These are phyloP conservation scores for Gallinago jamesoni DNA, from an alignment of 2,113 vertebrate species.

Conservation along the genomic window DNA sequence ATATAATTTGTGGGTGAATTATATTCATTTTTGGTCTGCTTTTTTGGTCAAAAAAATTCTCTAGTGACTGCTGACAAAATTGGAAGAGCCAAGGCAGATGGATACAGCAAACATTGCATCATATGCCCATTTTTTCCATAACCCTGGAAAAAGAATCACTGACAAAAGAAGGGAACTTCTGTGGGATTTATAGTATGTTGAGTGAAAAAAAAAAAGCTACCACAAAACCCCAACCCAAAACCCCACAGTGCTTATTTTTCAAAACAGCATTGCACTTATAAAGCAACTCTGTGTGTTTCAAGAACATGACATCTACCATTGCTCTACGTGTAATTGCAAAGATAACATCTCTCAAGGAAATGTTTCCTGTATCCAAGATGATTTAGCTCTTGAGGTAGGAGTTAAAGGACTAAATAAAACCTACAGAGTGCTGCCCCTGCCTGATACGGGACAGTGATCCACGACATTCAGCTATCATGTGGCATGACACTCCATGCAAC, in stretches of 20 bases:
- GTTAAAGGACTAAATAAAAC: not conserved
- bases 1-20: not conserved
- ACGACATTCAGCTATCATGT: not conserved
- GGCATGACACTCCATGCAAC: accelerated
- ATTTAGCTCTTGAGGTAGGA: not conserved
- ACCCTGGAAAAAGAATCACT: not conserved
- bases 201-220: not conserved
- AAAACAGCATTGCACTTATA: not conserved
- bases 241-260: not conserved
- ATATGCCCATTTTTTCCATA: not conserved
- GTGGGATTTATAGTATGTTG: not conserved
- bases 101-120: not conserved
- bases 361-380: not conserved
- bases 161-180: not conserved
- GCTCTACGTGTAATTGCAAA: not conserved
- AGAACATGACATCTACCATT: too few species aligned
- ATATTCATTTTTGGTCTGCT: not conserved
- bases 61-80: not conserved
- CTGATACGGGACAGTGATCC: not conserved
- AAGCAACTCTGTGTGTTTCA: not conserved
- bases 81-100: not conserved
- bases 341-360: not conserved
- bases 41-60: not conserved
- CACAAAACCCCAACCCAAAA: not conserved
- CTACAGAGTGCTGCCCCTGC: not conserved